Evolutionary conservation across 2,113 vertebrate genomes (phyloP).

Genomic region (Chaetodon auriga): DNA sequence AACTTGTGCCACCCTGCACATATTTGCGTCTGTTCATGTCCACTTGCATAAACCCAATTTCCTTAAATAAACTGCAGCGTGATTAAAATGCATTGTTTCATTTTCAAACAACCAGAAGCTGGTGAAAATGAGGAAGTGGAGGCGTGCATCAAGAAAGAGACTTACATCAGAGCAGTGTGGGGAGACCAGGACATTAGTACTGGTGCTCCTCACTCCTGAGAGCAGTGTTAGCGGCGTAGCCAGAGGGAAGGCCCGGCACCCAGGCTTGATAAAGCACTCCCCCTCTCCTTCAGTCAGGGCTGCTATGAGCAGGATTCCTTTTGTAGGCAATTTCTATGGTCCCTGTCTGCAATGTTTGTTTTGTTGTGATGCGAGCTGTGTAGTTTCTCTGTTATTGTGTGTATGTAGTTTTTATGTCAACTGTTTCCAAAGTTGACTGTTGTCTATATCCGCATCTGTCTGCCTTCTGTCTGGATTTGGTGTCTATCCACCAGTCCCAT

Average conservation of each 20-base stretch:
- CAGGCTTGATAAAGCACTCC: not conserved
- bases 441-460: constrained; percentile 12
- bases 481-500: not conserved
- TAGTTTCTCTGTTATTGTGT: not conserved
- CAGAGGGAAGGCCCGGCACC: not conserved
- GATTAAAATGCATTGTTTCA: constrained; percentile 13
- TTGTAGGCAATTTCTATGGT: not conserved
- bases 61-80: not conserved
- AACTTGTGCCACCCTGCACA: not conserved
- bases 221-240: constrained; percentile 8
- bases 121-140: constrained; percentile 1
- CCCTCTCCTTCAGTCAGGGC: not conserved
- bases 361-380: not conserved
- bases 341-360: not conserved
- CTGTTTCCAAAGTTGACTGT: constrained; percentile 3
- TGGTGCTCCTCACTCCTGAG: not conserved
- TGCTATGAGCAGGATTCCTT: not conserved
- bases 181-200: not conserved
- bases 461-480: not conserved
- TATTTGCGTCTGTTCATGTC: not conserved
- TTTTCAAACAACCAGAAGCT: constrained; percentile 9
- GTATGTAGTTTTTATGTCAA: constrained; percentile 1
- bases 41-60: not conserved
- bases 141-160: not conserved
- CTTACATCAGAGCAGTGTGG: not conserved